A percentile compares a stretch with the other conserved stretches of the same genome.
Evolutionary conservation across 2,797 vertebrate species (phyloP).

Genomic region (Hydrolagus colliei): DNA sequence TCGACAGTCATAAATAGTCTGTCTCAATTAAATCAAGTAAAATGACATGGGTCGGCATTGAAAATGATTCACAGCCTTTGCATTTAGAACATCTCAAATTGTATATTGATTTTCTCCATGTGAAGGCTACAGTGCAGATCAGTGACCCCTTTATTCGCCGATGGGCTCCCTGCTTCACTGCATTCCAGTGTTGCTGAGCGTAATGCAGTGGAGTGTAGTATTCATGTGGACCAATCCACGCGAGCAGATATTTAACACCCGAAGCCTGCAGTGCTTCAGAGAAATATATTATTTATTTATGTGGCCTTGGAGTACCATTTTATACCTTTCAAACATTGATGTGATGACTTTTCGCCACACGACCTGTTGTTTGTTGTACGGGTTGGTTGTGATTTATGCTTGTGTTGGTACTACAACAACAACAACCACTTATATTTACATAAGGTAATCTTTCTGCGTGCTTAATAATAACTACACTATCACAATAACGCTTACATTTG

Average conservation of each 20-base stretch:
- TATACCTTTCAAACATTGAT: too few species aligned
- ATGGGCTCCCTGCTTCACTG: too few species aligned
- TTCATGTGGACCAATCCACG: background rate
- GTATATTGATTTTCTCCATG: background rate
- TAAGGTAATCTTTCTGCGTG: too few species aligned
- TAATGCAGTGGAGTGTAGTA: background rate
- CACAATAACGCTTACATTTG: too few species aligned
- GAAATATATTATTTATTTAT: slow-evolving; percentile 16
- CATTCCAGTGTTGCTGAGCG: background rate
- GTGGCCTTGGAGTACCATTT: background rate
- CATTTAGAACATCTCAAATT: background rate
- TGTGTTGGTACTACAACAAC: too few species aligned
- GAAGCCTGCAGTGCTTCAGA: background rate
- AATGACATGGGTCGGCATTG: background rate
- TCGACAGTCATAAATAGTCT: background rate
- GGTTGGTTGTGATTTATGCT: too few species aligned
- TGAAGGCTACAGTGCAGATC: background rate
- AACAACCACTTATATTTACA: too few species aligned
- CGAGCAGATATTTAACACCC: background rate
- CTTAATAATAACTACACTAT: too few species aligned
- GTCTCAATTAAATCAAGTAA: background rate
- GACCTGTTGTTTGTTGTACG: too few species aligned
- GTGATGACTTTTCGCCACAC: too few species aligned
- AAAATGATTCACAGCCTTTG: background rate
- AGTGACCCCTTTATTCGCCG: background rate